Conservation (phyloP, 1,140 invertebrate species). For the Danaus plexippus region DNA sequence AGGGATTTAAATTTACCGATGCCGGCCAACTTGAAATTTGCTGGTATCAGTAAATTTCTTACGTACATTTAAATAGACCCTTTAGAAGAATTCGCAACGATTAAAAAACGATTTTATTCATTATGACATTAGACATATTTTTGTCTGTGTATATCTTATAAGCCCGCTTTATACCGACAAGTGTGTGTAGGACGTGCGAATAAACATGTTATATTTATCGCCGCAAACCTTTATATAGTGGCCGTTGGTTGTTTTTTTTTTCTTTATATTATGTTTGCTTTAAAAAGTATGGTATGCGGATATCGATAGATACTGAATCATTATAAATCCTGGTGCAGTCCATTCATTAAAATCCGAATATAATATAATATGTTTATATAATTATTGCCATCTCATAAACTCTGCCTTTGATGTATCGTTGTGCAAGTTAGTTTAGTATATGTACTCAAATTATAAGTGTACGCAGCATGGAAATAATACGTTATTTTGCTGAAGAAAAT, state of each 20-base stretch:
- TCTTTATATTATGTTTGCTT: constrained; percentile 69
- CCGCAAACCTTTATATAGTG: constrained; percentile 70
- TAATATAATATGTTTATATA: too few species aligned
- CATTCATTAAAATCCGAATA: too few species aligned
- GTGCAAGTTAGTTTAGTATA: constrained; percentile 17
- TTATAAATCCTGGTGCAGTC: too few species aligned
- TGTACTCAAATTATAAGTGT: not conserved
- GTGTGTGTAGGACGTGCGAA: constrained; percentile 67
- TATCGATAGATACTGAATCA: constrained; percentile 26
- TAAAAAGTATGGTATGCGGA: constrained; percentile 55
- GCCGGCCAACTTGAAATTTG: constrained; percentile 6
- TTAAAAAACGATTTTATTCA: constrained; percentile 39
- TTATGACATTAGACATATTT: constrained; percentile 32
- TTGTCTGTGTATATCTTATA: constrained; percentile 27
- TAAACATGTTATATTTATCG: constrained; percentile 71
- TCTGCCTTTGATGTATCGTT: constrained; percentile 1
- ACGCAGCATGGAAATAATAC: constrained; percentile 13
- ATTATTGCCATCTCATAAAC: too few species aligned
- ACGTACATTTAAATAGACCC: too few species aligned
- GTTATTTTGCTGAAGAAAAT: constrained; percentile 34
- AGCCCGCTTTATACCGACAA: constrained; percentile 34
- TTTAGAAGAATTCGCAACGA: constrained; percentile 2
- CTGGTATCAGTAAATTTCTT: too few species aligned
- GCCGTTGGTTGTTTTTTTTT: constrained; percentile 59
- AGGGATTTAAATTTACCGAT: constrained; percentile 66